Percentiles rank a stretch among this genome's conserved stretches.
Conservation (phyloP, 2,888 invertebrate genomes). For the Monopis laevigella region DNA sequence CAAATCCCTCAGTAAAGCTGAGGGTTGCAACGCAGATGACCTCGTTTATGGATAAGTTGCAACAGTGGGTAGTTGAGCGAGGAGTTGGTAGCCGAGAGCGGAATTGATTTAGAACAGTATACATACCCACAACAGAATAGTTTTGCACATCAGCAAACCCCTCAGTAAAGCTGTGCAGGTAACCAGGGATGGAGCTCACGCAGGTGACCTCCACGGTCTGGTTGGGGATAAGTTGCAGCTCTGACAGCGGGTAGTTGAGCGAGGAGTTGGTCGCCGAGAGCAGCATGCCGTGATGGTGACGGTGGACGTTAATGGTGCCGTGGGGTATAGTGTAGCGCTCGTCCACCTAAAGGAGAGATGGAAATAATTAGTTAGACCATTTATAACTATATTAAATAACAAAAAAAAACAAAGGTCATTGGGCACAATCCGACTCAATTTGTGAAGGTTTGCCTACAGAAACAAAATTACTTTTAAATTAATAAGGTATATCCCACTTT, state of each 20-base stretch:
- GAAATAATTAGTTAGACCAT: too few relatives aligned
- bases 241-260: slow-evolving; percentile 75
- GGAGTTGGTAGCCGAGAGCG: slow-evolving; percentile 43
- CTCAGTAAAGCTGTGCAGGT: slow-evolving; percentile 68
- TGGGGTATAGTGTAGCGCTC: slow-evolving; percentile 49
- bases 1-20: slow-evolving; percentile 73
- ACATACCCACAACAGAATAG: slow-evolving; percentile 76
- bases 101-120: too few relatives aligned
- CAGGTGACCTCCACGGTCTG: slow-evolving; percentile 79
- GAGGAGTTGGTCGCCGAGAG: slow-evolving; percentile 47
- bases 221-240: slow-evolving; percentile 73
- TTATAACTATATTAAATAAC: too few relatives aligned
- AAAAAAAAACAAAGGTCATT: too few relatives aligned
- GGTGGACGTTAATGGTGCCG: slow-evolving; percentile 43
- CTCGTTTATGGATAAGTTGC: slow-evolving; percentile 74
- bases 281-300: slow-evolving; percentile 51
- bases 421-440: too few relatives aligned
- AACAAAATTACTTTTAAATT: too few relatives aligned
- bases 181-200: slow-evolving; percentile 80
- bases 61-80: slow-evolving; percentile 75
- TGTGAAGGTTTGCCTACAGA: too few relatives aligned
- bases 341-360: slow-evolving; percentile 38
- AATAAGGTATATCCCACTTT: too few relatives aligned
- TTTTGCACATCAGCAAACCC: slow-evolving; percentile 79
- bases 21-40: slow-evolving; percentile 78